Evolutionary conservation across 2,113 vertebrate species (phyloP).

Genomic region (Chrysochloris asiatica): DNA sequence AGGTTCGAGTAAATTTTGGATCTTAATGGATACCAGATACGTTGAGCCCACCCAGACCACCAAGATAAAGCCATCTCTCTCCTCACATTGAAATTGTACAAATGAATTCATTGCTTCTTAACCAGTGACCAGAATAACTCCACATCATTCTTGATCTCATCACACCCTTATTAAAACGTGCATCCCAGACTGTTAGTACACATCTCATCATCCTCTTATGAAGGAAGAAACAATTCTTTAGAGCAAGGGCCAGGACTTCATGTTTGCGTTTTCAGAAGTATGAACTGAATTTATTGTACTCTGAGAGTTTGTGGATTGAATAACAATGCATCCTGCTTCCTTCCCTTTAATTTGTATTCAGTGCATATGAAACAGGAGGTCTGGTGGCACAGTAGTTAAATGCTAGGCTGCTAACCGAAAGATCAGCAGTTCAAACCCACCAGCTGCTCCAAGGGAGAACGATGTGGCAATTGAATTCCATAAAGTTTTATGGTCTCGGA

Average conservation of each 20-base stretch:
- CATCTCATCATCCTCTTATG: background rate
- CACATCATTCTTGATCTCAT: no score
- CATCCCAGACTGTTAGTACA: background rate
- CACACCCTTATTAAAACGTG: no score
- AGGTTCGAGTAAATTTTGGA: constrained; percentile 84
- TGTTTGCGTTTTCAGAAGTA: background rate
- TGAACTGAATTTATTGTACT: background rate
- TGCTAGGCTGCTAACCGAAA: background rate
- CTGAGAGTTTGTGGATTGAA: background rate
- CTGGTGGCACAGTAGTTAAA: background rate
- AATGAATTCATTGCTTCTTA: constrained; percentile 72
- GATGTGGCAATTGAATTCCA: background rate
- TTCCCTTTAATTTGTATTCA: background rate
- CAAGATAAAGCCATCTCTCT: constrained; percentile 45
- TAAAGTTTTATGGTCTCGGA: background rate
- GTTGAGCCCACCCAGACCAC: constrained; percentile 83
- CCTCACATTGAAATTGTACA: constrained; percentile 62
- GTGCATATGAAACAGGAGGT: background rate
- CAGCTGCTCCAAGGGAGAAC: background rate
- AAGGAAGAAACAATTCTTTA: background rate
- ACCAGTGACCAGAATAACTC: constrained; percentile 10
- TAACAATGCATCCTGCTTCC: background rate
- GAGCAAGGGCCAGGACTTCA: background rate
- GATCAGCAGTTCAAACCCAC: background rate
- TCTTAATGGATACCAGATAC: constrained; percentile 87